Percentiles rank a stretch among this genome's conserved stretches.
Evolutionary conservation across 2,888 invertebrate species (phyloP).

Genomic region (Drosophila flavopinicola): DNA sequence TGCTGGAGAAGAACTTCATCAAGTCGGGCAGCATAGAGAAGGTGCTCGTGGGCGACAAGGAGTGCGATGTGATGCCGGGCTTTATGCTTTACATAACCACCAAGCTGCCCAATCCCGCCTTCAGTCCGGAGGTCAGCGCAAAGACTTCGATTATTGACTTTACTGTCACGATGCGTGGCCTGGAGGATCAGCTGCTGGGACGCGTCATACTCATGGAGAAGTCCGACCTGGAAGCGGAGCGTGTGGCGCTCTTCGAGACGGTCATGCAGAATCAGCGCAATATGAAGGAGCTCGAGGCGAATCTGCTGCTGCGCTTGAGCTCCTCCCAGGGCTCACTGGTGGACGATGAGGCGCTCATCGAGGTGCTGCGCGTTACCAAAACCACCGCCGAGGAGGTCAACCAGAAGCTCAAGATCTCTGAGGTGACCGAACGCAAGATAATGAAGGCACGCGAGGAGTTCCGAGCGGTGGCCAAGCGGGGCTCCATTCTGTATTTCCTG

Average conservation of each 20-base stretch:
- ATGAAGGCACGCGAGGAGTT: conserved; percentile 97
- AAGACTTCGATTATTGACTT: conserved; percentile 99
- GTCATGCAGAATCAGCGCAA: conserved; percentile 98
- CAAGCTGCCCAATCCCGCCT: conserved; percentile 97
- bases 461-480: conserved; percentile 96
- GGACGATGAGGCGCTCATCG: conserved; percentile 97
- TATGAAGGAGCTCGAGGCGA: conserved; percentile 98
- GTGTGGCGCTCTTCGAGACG: conserved; percentile 96
- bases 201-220: conserved; percentile 98
- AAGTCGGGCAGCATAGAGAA: conserved; percentile 98
- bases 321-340: conserved; percentile 97
- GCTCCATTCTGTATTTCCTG: conserved; percentile 96
- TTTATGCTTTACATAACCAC: conserved; percentile 98
- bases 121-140: conserved; percentile 98
- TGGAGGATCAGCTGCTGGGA: conserved; percentile 97
- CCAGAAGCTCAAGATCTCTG: conserved; percentile 95
- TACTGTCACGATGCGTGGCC: conserved; percentile 97
- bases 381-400: conserved; percentile 97
- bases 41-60: conserved; percentile 97
- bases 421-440: conserved; percentile 97
- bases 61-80: conserved; percentile 97
- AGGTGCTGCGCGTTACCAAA: conserved; percentile 93
- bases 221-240: conserved; percentile 96
- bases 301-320: conserved; percentile 94
- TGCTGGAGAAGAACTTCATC: conserved; percentile 98